Conservation (phyloP, 2,113 vertebrate genomes). For the Solea senegalensis region DNA sequence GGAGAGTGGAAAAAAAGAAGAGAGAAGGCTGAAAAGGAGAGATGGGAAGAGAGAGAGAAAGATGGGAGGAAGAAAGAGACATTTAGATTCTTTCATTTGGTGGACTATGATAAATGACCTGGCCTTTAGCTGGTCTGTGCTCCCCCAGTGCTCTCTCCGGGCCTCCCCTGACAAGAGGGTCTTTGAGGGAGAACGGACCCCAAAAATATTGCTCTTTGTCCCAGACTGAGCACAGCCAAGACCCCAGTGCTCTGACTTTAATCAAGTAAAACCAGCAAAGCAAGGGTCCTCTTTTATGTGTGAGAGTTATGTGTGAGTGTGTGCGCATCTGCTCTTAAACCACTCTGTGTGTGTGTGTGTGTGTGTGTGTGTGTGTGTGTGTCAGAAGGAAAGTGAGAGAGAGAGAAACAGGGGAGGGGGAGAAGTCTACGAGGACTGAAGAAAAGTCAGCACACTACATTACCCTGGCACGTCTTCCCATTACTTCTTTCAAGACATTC, state of each 20-base stretch:
- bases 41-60: slow-evolving; percentile 64
- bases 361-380: slow-evolving; percentile 27
- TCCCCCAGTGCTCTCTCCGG: slow-evolving; percentile 84
- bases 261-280: slow-evolving; percentile 79
- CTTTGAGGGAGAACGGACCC: slow-evolving; percentile 79
- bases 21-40: slow-evolving; percentile 48
- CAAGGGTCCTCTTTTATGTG: slow-evolving; percentile 70
- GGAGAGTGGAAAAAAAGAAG: slow-evolving; percentile 43
- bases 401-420: slow-evolving; percentile 40
- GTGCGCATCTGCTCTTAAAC: slow-evolving; percentile 26
- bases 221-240: slow-evolving; percentile 71
- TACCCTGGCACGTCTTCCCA: slow-evolving; percentile 74
- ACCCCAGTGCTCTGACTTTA: slow-evolving; percentile 76
- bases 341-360: slow-evolving; percentile 30
- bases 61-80: slow-evolving; percentile 88
- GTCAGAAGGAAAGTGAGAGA: slow-evolving; percentile 22
- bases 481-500: slow-evolving; percentile 74
- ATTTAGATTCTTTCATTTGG: slow-evolving; percentile 97
- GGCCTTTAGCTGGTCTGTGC: slow-evolving; percentile 87
- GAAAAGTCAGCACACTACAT: slow-evolving; percentile 70
- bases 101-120: slow-evolving; percentile 94
- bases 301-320: slow-evolving; percentile 57
- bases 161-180: slow-evolving; percentile 85
- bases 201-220: slow-evolving; percentile 84
- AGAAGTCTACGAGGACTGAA: slow-evolving; percentile 61